Evolutionary conservation across 2,888 invertebrate species (phyloP), one percentile per base, ranked within the genome.

Genomic region (Linnaemya vulpina): DNA sequence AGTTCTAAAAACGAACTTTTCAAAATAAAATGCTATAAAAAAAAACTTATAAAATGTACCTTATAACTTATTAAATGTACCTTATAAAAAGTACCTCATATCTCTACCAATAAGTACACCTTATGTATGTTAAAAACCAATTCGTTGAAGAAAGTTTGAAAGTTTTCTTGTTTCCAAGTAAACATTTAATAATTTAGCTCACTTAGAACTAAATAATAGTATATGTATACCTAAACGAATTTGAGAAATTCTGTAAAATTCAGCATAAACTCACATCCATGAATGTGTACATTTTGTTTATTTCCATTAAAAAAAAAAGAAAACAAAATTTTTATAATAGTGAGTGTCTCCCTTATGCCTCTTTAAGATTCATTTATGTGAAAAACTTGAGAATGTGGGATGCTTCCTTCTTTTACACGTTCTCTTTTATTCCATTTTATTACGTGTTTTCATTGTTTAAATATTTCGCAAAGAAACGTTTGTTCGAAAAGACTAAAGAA

Each of bases 351-450:
- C 15, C 40, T 17, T n/a, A 10, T 35, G 55, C 63, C 53, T 46
- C 22, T 77, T 68, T n/a, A 5, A 60, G 20, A 25, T 62, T 84
- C 71, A 76, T 73, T 76, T 84, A 73, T 76, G 76, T 70, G 67
- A 55, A 80, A 80, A 84, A 65, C 79, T 79, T 84, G 55, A 46
- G 71, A 84, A 80, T 68, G 11, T 40, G 51, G 17, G 7, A 35
- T 58, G 13, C 13, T 51, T 46, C 55, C 65, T 76, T 20, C 38
- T 58, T 46, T 30, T 30, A 25, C 17, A 55, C 15, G 15, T 13
- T 35, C 46, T 25, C 17, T 20, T 55, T 8, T 76, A 9, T 60
- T 60, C 38, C 11, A 51, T 55, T 60, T 35, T 51, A 9, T 62
- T 35, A 38, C 20, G 7, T 62, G 63, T 65, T 60, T 73, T 0